Percentiles rank a stretch among this genome's conserved stretches.
Evolutionary conservation across 2,113 vertebrate genomes (phyloP).

Genomic region (Mastomys natalensis): DNA sequence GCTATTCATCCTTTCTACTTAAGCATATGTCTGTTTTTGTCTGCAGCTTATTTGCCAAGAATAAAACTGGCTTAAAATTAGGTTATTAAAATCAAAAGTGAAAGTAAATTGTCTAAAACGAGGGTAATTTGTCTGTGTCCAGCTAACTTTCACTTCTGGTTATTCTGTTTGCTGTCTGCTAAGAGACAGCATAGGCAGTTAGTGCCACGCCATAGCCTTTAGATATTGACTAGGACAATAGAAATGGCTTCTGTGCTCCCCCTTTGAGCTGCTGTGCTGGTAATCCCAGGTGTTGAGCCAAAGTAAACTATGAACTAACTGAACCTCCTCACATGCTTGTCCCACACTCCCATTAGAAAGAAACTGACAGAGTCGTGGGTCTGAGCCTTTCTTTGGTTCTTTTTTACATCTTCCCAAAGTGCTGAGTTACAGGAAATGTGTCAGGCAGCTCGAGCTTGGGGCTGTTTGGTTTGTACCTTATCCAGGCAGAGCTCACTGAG

Average conservation of each 20-base stretch:
- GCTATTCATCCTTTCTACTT: background rate
- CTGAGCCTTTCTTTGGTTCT: background rate
- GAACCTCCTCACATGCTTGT: background rate
- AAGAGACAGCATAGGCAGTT: background rate
- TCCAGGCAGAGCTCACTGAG: background rate
- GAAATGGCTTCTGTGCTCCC: background rate
- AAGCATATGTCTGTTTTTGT: background rate
- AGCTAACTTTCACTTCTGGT: background rate
- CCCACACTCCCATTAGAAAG: background rate
- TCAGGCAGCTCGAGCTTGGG: background rate
- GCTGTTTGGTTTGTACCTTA: background rate
- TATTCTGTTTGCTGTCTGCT: background rate
- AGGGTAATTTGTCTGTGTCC: background rate
- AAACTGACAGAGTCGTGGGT: no score
- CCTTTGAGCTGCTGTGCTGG: background rate
- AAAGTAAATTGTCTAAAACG: constrained; percentile 32
- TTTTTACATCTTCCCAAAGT: background rate
- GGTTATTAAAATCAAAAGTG: background rate
- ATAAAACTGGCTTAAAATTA: background rate
- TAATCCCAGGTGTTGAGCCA: background rate
- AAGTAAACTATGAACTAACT: background rate
- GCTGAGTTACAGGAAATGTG: background rate
- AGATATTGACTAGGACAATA: background rate
- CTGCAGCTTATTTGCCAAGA: background rate
- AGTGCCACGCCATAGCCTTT: background rate